A percentile compares a stretch with the other conserved stretches of the same genome.
Evolutionary conservation across 2,797 vertebrate genomes (phyloP).

Genomic region (Argentina silus): DNA sequence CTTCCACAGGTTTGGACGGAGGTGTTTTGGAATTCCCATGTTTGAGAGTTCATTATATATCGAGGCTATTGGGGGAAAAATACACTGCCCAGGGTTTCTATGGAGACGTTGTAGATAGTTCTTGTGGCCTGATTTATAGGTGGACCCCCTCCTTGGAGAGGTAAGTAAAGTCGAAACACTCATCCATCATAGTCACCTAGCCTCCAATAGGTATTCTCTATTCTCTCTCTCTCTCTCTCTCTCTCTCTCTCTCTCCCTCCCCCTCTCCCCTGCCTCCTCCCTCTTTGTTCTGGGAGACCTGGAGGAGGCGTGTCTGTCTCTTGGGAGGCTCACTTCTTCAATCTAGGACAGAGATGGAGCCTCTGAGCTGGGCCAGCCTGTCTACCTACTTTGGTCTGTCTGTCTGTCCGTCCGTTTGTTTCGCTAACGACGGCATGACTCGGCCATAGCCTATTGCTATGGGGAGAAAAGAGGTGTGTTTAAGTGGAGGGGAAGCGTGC

Average conservation of each 20-base stretch:
- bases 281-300: not conserved
- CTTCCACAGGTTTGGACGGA: too few species aligned
- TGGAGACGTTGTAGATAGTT: constrained; percentile 6
- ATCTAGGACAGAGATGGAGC: constrained; percentile 24
- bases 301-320: not conserved
- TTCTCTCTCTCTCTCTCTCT: not conserved
- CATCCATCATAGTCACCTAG: constrained; percentile 37
- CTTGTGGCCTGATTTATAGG: constrained; percentile 28
- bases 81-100: not conserved
- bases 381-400: constrained; percentile 2
- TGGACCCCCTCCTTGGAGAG: constrained; percentile 31
- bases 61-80: not conserved
- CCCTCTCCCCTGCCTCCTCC: not conserved
- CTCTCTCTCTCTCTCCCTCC: not conserved
- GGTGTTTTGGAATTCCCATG: not conserved
- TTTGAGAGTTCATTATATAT: not conserved
- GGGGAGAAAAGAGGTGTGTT: too few species aligned
- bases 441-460: too few species aligned
- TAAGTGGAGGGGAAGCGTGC: too few species aligned
- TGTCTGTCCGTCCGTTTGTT: constrained; percentile 2
- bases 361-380: constrained; percentile 4
- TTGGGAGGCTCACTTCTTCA: not conserved
- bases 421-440: too few species aligned
- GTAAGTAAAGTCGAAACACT: not conserved
- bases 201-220: constrained; percentile 9